Conservation (phyloP, 2,797 vertebrate species). For the Eulemur rubriventer region DNA sequence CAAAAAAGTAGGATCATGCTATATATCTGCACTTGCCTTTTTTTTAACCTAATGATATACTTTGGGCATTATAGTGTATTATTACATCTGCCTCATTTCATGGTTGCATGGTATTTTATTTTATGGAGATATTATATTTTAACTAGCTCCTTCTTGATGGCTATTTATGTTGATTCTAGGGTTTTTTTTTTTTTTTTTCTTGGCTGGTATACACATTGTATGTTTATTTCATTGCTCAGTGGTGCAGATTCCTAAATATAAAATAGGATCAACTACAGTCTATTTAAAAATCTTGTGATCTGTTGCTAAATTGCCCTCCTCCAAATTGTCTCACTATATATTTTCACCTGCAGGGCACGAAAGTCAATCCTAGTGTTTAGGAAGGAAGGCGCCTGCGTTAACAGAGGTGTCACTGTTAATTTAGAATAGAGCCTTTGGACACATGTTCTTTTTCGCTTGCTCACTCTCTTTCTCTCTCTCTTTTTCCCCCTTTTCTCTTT, state of each 20-base stretch:
- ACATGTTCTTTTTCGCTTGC: background rate
- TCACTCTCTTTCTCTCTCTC: background rate
- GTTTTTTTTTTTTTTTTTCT: background rate
- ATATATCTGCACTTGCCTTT: background rate
- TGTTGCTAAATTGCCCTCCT: background rate
- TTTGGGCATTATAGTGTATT: background rate
- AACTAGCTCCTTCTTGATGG: background rate
- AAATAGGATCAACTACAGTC: background rate
- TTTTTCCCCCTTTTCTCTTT: background rate
- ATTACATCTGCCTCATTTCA: background rate
- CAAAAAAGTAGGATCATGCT: background rate
- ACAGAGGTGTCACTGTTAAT: background rate
- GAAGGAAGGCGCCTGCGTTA: background rate
- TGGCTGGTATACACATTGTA: background rate
- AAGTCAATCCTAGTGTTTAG: background rate
- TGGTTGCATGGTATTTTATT: background rate
- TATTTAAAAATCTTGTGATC: constrained; percentile 11
- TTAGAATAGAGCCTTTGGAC: background rate
- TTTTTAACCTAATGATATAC: background rate
- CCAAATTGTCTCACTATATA: background rate
- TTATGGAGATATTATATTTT: background rate
- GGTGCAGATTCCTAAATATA: constrained; percentile 2
- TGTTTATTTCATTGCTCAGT: background rate
- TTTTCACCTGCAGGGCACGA: background rate
- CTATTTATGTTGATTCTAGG: background rate